Evolutionary conservation across 1,140 invertebrate genomes (phyloP).

Genomic region (Apis dorsata): DNA sequence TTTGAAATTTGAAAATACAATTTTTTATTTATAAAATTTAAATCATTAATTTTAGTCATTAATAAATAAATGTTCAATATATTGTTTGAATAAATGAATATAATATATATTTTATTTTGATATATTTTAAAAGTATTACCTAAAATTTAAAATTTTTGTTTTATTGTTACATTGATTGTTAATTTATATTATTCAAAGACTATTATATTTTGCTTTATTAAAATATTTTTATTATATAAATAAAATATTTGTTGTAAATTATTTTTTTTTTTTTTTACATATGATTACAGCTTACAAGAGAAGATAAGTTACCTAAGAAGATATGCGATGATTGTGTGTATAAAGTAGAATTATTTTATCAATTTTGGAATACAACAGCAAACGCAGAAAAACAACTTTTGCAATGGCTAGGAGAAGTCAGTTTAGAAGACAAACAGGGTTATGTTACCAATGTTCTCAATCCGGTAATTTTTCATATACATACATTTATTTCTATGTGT

Average conservation of each 20-base stretch:
- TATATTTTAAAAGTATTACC: not conserved
- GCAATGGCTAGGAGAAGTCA: slow-evolving; percentile 80
- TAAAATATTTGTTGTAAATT: not conserved
- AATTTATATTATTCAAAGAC: not conserved
- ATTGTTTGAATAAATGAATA: not conserved
- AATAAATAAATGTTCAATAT: not conserved
- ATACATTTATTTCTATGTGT: not conserved
- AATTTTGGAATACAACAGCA: slow-evolving; percentile 82
- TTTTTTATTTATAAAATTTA: not conserved
- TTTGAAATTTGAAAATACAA: not conserved
- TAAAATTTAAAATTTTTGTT: not conserved
- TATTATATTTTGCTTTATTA: not conserved
- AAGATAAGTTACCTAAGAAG: slow-evolving; percentile 83
- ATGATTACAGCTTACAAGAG: slow-evolving; percentile 79
- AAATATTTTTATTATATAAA: not conserved
- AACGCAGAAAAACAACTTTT: slow-evolving; percentile 82
- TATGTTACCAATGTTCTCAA: slow-evolving; percentile 72
- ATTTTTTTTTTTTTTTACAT: slow-evolving; percentile 22
- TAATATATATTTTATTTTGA: not conserved
- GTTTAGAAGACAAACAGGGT: slow-evolving; percentile 76
- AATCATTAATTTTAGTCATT: no score
- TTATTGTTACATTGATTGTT: not conserved
- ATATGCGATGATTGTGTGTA: slow-evolving; percentile 83
- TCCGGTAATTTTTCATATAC: slow-evolving; percentile 63
- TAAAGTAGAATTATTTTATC: slow-evolving; percentile 82